A percentile compares a stretch with the other conserved stretches of the same genome.
These are phyloP conservation scores for Ormyrus nitidulus DNA, from an alignment of 2,888 invertebrate genomes.

Conservation along the genomic window DNA sequence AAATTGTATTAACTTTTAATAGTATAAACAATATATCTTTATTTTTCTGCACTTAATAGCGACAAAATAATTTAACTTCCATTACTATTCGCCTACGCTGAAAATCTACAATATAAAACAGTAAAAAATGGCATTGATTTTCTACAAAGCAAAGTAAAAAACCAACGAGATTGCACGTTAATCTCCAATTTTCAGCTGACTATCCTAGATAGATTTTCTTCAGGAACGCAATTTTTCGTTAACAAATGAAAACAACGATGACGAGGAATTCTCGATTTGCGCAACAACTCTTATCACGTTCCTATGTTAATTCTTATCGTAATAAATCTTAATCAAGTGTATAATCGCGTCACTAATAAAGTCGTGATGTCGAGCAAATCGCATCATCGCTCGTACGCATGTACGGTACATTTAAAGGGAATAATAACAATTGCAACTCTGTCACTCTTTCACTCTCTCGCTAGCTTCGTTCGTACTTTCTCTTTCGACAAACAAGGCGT, in stretches of 20 bases:
- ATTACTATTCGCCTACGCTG: no score
- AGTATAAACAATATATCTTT: slow-evolving; percentile 2
- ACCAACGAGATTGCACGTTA: slow-evolving; percentile 39
- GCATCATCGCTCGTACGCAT: slow-evolving; percentile 25
- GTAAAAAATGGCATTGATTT: slow-evolving; percentile 1
- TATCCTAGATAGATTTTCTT: slow-evolving; percentile 43
- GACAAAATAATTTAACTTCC: slow-evolving; percentile 13
- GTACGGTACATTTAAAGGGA: slow-evolving; percentile 47
- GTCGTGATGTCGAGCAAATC: slow-evolving; percentile 31
- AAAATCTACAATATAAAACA: not conserved
- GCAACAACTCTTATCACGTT: slow-evolving; percentile 16
- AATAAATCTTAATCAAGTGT: slow-evolving; percentile 42
- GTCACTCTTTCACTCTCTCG: slow-evolving; percentile 27
- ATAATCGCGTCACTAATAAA: slow-evolving; percentile 30
- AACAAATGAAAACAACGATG: slow-evolving; percentile 33
- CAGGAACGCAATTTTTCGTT: not conserved
- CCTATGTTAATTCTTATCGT: slow-evolving; percentile 48
- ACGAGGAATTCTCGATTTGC: slow-evolving; percentile 22
- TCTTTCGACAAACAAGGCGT: slow-evolving; percentile 57
- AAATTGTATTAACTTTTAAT: slow-evolving; percentile 22
- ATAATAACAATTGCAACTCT: slow-evolving; percentile 51
- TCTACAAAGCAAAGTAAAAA: slow-evolving; percentile 19
- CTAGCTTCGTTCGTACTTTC: slow-evolving; percentile 23
- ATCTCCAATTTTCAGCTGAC: slow-evolving; percentile 10
- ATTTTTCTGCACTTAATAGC: not conserved